phyloP scores from a whole-genome alignment of 2,113 vertebrate species.

The Microcebus tavaratra region DNA sequence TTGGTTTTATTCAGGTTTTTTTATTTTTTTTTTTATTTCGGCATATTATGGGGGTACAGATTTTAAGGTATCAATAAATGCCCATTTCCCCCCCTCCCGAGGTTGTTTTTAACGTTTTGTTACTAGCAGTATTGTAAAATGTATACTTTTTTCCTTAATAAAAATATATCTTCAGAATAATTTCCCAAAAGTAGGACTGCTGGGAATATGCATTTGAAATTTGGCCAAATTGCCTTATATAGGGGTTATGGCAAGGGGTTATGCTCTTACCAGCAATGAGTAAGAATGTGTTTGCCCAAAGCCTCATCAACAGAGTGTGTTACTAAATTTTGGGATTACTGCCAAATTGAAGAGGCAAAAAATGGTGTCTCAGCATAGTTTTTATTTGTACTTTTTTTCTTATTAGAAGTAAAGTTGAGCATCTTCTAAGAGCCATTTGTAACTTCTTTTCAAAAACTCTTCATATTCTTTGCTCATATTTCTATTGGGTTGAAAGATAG shows the following conservation, averaged over 20 bases:
- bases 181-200: conserved; percentile 31
- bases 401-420: neutral
- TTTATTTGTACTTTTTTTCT: neutral
- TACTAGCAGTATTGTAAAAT: neutral
- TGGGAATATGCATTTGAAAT: conserved; percentile 53
- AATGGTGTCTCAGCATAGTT: neutral
- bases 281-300: neutral
- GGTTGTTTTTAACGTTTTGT: conserved; percentile 1
- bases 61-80: too few relatives aligned
- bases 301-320: neutral
- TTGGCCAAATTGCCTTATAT: neutral
- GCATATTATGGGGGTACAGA: too few relatives aligned
- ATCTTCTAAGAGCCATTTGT: neutral
- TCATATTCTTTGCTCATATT: neutral
- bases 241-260: neutral
- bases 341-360: conserved; percentile 35
- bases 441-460: conserved; percentile 10
- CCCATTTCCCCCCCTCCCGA: too few relatives aligned
- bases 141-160: neutral
- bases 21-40: too few relatives aligned
- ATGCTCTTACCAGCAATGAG: conserved; percentile 37
- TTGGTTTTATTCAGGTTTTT: too few relatives aligned
- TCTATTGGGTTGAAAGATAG: neutral
- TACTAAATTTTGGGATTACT: conserved; percentile 30
- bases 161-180: conserved; percentile 35